These are phyloP conservation scores for Tetramorium simillimum DNA, from an alignment of 1,140 invertebrate species.

Conservation along the genomic window DNA sequence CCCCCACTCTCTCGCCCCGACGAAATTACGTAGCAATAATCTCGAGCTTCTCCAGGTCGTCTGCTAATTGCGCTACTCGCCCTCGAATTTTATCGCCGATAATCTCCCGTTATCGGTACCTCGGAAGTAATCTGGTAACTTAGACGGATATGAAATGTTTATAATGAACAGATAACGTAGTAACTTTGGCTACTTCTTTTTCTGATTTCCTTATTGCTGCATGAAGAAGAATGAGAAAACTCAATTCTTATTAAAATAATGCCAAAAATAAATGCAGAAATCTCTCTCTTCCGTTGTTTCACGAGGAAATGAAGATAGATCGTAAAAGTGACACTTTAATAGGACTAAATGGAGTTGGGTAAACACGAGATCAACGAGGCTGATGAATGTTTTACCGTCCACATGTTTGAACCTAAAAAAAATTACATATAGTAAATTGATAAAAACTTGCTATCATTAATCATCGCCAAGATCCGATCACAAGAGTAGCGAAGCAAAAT, in stretches of 20 bases:
- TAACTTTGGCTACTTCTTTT: neutral
- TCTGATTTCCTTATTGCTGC: neutral
- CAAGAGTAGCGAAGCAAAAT: constrained; percentile 4
- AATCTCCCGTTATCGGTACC: constrained; percentile 47
- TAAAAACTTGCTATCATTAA: constrained; percentile 37
- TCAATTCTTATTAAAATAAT: neutral
- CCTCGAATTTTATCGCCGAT: constrained; percentile 42
- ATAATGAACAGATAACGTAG: neutral
- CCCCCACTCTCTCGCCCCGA: neutral
- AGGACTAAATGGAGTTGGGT: neutral
- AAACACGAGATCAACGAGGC: constrained; percentile 40
- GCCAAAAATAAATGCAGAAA: neutral
- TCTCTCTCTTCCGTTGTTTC: neutral
- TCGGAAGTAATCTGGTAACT: constrained; percentile 26
- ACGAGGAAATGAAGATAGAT: neutral
- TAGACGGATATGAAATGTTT: neutral
- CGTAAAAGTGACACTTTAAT: constrained; percentile 11
- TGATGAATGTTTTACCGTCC: constrained; percentile 39
- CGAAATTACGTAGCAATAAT: constrained; percentile 57
- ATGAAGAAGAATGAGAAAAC: neutral
- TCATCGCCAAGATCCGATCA: constrained; percentile 39
- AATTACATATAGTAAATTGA: neutral
- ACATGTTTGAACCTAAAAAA: neutral
- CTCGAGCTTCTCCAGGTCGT: constrained; percentile 24
- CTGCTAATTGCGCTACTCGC: constrained; percentile 42